phyloP scores from a whole-genome alignment of 2,888 invertebrate genomes.

The Biston betularia region DNA sequence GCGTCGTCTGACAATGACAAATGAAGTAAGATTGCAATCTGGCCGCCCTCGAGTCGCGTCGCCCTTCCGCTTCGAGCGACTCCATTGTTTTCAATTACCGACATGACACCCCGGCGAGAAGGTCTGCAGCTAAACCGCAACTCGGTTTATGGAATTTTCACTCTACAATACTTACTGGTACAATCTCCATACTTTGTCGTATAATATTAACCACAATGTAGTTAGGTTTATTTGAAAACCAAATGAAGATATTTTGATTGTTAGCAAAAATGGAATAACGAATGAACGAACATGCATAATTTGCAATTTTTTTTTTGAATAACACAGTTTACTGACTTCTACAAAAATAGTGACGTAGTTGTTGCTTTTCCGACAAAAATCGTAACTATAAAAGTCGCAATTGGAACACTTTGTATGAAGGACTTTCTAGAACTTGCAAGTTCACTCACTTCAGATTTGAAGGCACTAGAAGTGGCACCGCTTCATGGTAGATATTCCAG shows the following conservation, averaged over 20 bases:
- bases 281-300: no score
- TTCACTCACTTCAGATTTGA: no score
- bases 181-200: conserved; percentile 1
- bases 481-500: no score
- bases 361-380: no score
- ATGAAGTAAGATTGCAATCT: conserved; percentile 92
- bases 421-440: no score
- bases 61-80: conserved; percentile 76
- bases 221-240: not conserved
- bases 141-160: conserved; percentile 75
- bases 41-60: conserved; percentile 80
- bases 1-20: conserved; percentile 90
- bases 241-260: not conserved
- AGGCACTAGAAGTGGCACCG: no score
- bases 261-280: no score
- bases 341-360: no score
- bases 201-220: not conserved
- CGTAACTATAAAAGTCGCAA: not conserved
- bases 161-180: conserved; percentile 52
- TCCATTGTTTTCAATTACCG: conserved; percentile 86
- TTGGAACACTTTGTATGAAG: not conserved
- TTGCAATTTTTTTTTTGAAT: no score
- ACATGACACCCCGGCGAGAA: conserved; percentile 80
- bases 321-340: no score
- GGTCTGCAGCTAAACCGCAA: conserved; percentile 75